Percentiles rank a stretch among this genome's conserved stretches.
These are phyloP conservation scores for Lagenorhynchus albirostris DNA, from an alignment of 2,113 vertebrate genomes.

Conservation along the genomic window DNA sequence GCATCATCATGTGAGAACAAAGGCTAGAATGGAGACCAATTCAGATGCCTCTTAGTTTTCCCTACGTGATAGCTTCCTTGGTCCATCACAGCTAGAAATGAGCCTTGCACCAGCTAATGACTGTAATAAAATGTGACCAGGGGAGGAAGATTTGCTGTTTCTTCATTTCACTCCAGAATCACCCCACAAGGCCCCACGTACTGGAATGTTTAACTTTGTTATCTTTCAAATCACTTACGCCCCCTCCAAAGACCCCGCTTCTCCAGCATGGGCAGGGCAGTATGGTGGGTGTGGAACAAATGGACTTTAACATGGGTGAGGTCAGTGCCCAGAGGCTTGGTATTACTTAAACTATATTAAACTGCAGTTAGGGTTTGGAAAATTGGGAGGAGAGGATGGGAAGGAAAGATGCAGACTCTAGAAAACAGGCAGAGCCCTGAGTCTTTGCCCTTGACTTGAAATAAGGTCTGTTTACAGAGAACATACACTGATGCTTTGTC, in stretches of 20 bases:
- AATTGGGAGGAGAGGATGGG: background rate
- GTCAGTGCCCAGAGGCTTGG: conserved; percentile 2
- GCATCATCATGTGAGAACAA: background rate
- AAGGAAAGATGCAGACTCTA: background rate
- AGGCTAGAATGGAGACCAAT: background rate
- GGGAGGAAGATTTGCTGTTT: background rate
- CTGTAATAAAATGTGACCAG: background rate
- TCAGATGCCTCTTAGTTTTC: background rate
- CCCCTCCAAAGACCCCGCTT: background rate
- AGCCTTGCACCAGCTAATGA: background rate
- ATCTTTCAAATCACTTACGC: conserved; percentile 14
- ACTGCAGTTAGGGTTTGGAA: conserved; percentile 18
- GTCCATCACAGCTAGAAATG: background rate
- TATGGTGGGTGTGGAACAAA: background rate
- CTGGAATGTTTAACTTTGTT: conserved; percentile 19
- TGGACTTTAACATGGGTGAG: conserved; percentile 59
- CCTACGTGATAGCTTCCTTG: background rate
- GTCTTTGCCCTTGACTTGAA: background rate
- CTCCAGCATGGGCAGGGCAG: background rate
- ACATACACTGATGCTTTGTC: background rate
- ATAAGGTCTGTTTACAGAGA: background rate
- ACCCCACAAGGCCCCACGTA: background rate
- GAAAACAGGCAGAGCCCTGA: background rate
- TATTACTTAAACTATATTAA: conserved; percentile 29
- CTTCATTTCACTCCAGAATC: background rate